A percentile compares a stretch with the other conserved stretches of the same genome.
Conservation (phyloP, 1,140 invertebrate species). For the Cylas formicarius region DNA sequence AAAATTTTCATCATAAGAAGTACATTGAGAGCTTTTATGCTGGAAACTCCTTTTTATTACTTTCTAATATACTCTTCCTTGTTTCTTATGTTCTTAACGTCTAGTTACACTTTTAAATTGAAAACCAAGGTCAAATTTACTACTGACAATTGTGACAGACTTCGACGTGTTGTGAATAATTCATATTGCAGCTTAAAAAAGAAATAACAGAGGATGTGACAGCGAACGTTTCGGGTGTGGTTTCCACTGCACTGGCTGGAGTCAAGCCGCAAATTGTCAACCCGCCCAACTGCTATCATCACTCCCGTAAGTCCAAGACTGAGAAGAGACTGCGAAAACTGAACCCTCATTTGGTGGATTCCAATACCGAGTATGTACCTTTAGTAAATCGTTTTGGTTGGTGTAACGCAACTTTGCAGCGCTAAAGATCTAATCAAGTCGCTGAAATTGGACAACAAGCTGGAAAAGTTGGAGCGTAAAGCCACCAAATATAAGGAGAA, state of each 20-base stretch:
- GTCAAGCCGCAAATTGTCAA: slow-evolving; percentile 19
- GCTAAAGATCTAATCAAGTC: slow-evolving; percentile 23
- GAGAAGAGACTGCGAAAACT: slow-evolving; percentile 29
- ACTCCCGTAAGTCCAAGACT: slow-evolving; percentile 21
- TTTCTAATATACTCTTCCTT: too few species aligned
- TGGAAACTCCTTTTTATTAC: too few species aligned
- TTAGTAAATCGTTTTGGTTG: not conserved
- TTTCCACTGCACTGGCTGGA: slow-evolving; percentile 12
- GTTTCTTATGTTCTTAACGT: too few species aligned
- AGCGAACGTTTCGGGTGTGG: slow-evolving; percentile 9
- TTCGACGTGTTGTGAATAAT: too few species aligned
- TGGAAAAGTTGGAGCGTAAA: slow-evolving; percentile 40
- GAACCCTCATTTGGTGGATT: slow-evolving; percentile 1
- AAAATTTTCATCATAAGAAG: too few species aligned
- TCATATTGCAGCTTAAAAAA: slow-evolving; percentile 33
- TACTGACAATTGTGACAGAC: not conserved
- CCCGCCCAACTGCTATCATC: slow-evolving; percentile 6
- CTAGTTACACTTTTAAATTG: not conserved
- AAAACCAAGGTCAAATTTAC: slow-evolving; percentile 4
- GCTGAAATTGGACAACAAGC: slow-evolving; percentile 36
- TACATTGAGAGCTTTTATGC: too few species aligned
- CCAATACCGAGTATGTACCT: slow-evolving; percentile 21
- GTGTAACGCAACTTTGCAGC: slow-evolving; percentile 6
- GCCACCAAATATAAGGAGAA: slow-evolving; percentile 40
- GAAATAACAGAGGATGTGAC: slow-evolving; percentile 28